Conservation (phyloP, 2,113 vertebrate species). For the Petromus typicus region DNA sequence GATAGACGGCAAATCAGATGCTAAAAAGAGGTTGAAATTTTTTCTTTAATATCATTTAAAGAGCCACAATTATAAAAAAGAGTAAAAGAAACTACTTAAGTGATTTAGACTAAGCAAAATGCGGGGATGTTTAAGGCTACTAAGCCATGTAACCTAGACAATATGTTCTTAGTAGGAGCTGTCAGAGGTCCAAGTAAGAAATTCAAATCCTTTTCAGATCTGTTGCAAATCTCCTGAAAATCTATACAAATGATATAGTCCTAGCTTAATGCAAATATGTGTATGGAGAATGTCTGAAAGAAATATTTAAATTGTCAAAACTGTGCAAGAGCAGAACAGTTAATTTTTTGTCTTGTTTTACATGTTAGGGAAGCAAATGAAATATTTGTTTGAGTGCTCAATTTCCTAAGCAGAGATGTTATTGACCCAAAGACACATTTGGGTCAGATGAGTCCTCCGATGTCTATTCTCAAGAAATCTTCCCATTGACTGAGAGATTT, state of each 20-base stretch:
- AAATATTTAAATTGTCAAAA: constrained; percentile 13
- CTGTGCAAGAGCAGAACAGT: constrained; percentile 28
- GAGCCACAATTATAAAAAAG: constrained; percentile 46
- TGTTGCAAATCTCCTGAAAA: constrained; percentile 67
- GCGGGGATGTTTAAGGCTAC: constrained; percentile 60
- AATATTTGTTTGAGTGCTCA: background rate
- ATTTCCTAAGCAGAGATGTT: background rate
- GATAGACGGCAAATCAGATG: background rate
- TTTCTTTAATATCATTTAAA: constrained; percentile 59
- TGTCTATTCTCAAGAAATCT: constrained; percentile 36
- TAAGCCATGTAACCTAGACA: constrained; percentile 57
- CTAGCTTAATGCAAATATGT: constrained; percentile 60
- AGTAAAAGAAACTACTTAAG: constrained; percentile 21
- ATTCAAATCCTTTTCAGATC: constrained; percentile 71
- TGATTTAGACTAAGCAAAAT: constrained; percentile 53
- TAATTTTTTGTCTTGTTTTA: constrained; percentile 49
- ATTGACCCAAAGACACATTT: background rate
- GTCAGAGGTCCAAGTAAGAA: constrained; percentile 69
- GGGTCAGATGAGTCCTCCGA: constrained; percentile 9
- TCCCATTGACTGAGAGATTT: constrained; percentile 54
- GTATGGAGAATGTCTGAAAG: constrained; percentile 49
- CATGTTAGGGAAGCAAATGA: background rate
- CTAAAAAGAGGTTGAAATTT: background rate
- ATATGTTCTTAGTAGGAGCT: constrained; percentile 60
- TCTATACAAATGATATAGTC: constrained; percentile 13